Base-by-base conservation (phyloP, 1,140 invertebrate genomes). In the Lepidotrigona ventralis region DNA sequence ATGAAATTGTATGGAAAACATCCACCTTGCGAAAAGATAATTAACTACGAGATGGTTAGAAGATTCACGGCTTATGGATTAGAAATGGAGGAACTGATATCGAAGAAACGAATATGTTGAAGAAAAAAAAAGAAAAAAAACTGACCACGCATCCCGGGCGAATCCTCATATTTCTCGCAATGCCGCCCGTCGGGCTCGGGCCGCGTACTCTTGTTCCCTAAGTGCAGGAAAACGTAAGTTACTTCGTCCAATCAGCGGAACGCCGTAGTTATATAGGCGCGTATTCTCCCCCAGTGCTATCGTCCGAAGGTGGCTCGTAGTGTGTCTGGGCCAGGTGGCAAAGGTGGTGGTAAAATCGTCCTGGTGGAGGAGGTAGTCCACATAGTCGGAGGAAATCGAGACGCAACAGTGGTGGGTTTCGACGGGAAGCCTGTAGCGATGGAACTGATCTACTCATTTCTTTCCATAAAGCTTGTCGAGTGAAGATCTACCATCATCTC, bases 171-270 rank as follows among this genome's bases (percentile, higher is more conserved):
- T 87, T 83, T 86, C 84, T 92, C 90, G 89, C 86, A 92, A 84
- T 92, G 89, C 90, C 91, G 91, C 91, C 92, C 93, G 90, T 88
- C 66, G 86, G 90, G 90, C 88, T 90, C 79, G 91, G 92, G 90
- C 91, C 90, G 90, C 92, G 91, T 91, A 89, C 86, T 91, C 81
- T 91, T 87, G 88, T 90, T 92, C 90, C 91, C 92, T 92, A 90
- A 90, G 80, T 89, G 90, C 90, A 92, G 91, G 92, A 91, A 93
- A 93, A 92, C 91, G 91, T 91, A 90, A 89, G 87, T 93, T 92
- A 94, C 93, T 94, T 94, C 90, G 91, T 89, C 90, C 93, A 94
- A 94, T 94, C 90, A 93, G 90, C 90, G 93, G 93, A 94, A 94
- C 93, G 91, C 79, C 91, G 91, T 90, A 88, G 93, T 94, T 94